phyloP scores from a whole-genome alignment of 2,113 vertebrate genomes.

The Picathartes gymnocephalus region DNA sequence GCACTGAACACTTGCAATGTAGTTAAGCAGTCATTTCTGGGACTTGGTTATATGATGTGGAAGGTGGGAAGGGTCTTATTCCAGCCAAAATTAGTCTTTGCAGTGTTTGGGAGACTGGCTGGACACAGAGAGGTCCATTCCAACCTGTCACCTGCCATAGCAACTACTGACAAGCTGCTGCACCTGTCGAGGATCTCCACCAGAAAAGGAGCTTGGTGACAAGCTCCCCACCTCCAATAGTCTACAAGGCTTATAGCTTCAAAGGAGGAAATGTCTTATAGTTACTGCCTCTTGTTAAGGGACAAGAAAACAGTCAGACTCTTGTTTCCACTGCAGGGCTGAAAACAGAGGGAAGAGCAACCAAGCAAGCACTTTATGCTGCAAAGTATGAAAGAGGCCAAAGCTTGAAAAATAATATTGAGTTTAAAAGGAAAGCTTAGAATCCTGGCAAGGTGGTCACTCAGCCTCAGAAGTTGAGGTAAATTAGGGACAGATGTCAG shows the following conservation, averaged over 20 bases:
- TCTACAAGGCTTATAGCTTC: not conserved
- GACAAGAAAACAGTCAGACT: not conserved
- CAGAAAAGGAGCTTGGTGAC: not conserved
- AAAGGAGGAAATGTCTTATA: not conserved
- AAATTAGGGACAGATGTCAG: not conserved
- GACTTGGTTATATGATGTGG: not conserved
- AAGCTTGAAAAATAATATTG: not conserved
- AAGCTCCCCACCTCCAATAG: not conserved
- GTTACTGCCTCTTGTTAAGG: not conserved
- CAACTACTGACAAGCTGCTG: not conserved
- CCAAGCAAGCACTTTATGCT: not conserved
- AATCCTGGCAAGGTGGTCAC: not conserved
- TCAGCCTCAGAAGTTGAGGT: not conserved
- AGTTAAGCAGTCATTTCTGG: not conserved
- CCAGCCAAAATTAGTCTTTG: not conserved
- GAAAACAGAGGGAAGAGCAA: not conserved
- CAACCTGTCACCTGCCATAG: not conserved
- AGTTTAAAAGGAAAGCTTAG: not conserved
- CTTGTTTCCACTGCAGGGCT: not conserved
- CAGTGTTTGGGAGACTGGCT: not conserved
- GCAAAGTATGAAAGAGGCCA: not conserved
- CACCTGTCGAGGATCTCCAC: rapidly evolving
- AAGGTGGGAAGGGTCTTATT: not conserved
- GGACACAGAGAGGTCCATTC: not conserved
- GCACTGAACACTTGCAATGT: not conserved